Evolutionary conservation across 1,140 invertebrate species (phyloP), one percentile per base, ranked within the genome.

Genomic region (Radopholus similis): DNA sequence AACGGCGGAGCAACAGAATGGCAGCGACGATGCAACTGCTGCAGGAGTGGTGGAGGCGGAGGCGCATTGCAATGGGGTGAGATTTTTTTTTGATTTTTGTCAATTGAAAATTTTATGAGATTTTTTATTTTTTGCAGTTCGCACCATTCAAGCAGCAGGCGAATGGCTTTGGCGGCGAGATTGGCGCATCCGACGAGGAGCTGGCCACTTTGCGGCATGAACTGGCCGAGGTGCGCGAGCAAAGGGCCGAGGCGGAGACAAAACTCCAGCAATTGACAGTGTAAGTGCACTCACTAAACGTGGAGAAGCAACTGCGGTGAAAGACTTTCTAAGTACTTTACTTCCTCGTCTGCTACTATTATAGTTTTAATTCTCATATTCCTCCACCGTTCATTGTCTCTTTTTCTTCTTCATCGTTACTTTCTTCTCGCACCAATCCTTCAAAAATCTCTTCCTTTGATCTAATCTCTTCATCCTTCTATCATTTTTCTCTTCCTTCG

Each of bases 231-330:
- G 69, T 66, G 21, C 65, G 54, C 34, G 58, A 58, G 15, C 42
- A 68, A 26, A 34, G 72, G 13, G 64, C 64, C 21, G 73, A 70
- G 32, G 54, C 59, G 26, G 72, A 34, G 15, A 34, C 57, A 13
- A 75, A 77, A 53, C 35, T 71, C 15, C 55, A 79, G 21, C 55
- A 74, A 23, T 34, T 70, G 6, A 69, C 69, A 32, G 37, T 47
- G 76, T 79, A 49, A n/a, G n/a, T n/a, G n/a, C n/a, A n/a, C n/a
- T n/a, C n/a, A n/a, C n/a, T n/a, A n/a, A n/a, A n/a, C n/a, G n/a
- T n/a, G n/a, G n/a, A n/a, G n/a, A n/a, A n/a, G n/a, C n/a, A n/a
- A n/a, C n/a, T n/a, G n/a, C 9, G 9, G 28, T 23, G 4, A 9
- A 2, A 4, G 9, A 11, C 1, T 66, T 71, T 66, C 15, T 32